Evolutionary conservation across 2,797 vertebrate genomes (phyloP), one percentile per base, ranked within the genome.

Genomic region (Sphaeramia orbicularis): DNA sequence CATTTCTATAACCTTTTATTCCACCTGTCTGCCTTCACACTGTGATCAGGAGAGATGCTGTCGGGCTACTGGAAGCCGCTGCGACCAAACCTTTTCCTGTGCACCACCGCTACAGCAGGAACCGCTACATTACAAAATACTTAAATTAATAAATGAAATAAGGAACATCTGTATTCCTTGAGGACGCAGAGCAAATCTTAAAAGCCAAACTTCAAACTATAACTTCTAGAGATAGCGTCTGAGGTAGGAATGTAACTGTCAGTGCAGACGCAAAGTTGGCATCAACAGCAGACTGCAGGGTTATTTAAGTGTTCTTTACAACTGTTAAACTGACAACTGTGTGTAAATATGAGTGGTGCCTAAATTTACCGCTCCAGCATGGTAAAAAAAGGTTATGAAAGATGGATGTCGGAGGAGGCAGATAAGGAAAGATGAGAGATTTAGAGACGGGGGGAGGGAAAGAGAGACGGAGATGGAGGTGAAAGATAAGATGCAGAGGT

Each of bases 401-500:
- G 67, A 83, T 63, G 59, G 70, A 74, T 55, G 54, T 50, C n/a
- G 44, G 60, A 32, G 37, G 56, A 19, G 47, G 35, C 68, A 76
- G 77, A 81, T 74, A 76, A 67, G 70, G 53, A 27, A 37, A 74
- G 70, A 75, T 58, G 71, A 73, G 62, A 62, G 53, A 76, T 74
- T 64, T 37, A n/a, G 47, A 75, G 40, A 42, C 40, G 14, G 57
- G 35, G 41, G 30, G 49, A 61, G 47, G 16, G 32, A 42, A 44
- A 9, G 41, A 15, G 18, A 58, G 59, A 37, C 3, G 12, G 52
- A 65, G 50, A 71, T 38, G 1, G 64, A 62, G 61, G 59, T 71
- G 76, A 77, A 65, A 55, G 78, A 80, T 73, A 47, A 78, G 71
- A 74, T 71, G 69, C 53, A 50, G 71, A 40, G 76, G 60, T 74